Evolutionary conservation across 2,888 invertebrate genomes (phyloP), one percentile per base, ranked within the genome.

Genomic region (Drosophila flavopinicola): DNA sequence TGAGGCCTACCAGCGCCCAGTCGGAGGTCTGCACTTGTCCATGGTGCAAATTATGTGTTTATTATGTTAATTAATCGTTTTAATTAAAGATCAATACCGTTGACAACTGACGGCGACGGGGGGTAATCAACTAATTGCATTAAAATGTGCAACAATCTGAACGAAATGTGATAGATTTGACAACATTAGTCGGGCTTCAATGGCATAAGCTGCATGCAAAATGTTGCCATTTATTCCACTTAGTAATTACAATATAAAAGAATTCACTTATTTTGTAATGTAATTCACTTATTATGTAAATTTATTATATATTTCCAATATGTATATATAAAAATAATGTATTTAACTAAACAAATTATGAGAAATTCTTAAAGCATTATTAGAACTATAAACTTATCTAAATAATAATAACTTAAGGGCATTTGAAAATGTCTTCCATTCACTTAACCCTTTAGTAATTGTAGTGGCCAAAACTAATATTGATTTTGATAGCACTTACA

Each of bases 41-140:
- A 35, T 58, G 72, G 72, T 61, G 67, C 73, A 58, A 79, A 79
- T 79, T 66, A 71, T 84, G 65, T 77, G 68, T 69, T 73, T 59
- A 80, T 80, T 82, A 82, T 70, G 80, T 60, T 86, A 84, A 84
- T 86, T 76, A 86, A 86, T 78, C 61, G 74, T 45, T 86, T 79
- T 67, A 84, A 86, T 78, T 76, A 79, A 75, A 86, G 63, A 79
- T 79, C 85, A 65, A 79, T 83, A 76, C 59, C 39, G 38, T 66
- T 56, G 86, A 70, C 71, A 83, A 51, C 33, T 13, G 52, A 30
- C 45, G 11, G 29, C 6, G 23, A n/a, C 5, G 23, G 11, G 24
- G 15, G 47, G 13, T 25, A 32, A 48, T 52, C 59, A 27, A 20
- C 52, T 49, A 68, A 41, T 75, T 68, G 64, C 51, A 69, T 52